phyloP scores from a whole-genome alignment of 2,797 vertebrate species.

The Zenarchopterus dispar region DNA sequence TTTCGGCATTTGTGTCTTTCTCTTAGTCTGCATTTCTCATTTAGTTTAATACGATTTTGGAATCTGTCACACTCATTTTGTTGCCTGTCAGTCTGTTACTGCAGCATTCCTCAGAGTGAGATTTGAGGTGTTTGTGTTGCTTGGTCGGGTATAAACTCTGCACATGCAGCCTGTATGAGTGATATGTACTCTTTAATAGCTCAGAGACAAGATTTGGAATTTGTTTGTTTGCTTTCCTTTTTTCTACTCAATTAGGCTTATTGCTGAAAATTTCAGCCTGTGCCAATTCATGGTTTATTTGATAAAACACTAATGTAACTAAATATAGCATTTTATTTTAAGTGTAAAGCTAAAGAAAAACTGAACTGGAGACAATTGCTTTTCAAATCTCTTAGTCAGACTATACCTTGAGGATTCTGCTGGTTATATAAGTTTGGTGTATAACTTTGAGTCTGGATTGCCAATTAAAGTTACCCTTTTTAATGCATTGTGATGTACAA shows the following conservation, averaged over 20 bases:
- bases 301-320: too few species aligned
- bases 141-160: slow-evolving; percentile 57
- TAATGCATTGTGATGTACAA: too few species aligned
- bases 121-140: slow-evolving; percentile 69
- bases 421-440: too few species aligned
- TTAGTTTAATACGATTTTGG: slow-evolving; percentile 82
- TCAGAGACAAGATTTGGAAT: slow-evolving; percentile 45
- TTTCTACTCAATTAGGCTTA: not conserved
- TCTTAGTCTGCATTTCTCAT: slow-evolving; percentile 65
- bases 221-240: slow-evolving; percentile 19
- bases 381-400: too few species aligned
- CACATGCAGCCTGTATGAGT: slow-evolving; percentile 52
- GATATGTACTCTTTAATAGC: slow-evolving; percentile 67
- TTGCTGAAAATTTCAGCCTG: not conserved
- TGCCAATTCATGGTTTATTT: not conserved
- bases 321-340: too few species aligned
- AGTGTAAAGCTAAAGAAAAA: too few species aligned
- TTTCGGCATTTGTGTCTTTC: slow-evolving; percentile 57
- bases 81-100: slow-evolving; percentile 77
- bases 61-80: slow-evolving; percentile 82
- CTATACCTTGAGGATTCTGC: too few species aligned
- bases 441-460: not conserved
- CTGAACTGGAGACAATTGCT: too few species aligned
- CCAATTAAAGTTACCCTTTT: not conserved
- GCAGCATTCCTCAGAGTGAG: slow-evolving; percentile 61